phyloP scores from a whole-genome alignment of 64 coral and sea anemone species.

The Actinia equina region DNA sequence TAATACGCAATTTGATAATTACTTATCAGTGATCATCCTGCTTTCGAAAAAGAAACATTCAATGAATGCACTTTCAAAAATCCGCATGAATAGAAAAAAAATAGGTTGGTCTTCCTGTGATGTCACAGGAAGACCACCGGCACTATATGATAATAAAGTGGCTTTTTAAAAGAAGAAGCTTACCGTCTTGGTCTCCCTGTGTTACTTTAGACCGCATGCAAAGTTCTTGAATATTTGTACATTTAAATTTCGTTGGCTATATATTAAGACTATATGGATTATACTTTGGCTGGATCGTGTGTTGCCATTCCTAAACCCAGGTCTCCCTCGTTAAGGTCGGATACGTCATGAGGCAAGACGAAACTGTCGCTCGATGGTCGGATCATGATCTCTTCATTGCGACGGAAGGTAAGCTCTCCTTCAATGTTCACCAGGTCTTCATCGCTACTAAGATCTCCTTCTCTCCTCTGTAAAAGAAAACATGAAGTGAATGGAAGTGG shows the following conservation, averaged over 20 bases:
- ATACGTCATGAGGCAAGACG: slow-evolving; percentile 6
- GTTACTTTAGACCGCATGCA: not conserved
- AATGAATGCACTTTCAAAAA: too few species aligned
- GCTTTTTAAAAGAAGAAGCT: too few species aligned
- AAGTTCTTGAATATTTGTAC: not conserved
- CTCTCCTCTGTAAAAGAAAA: slow-evolving; percentile 11
- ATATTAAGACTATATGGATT: not conserved
- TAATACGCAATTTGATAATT: too few species aligned
- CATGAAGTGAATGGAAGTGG: not conserved
- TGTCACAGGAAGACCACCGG: not conserved
- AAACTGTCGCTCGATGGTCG: slow-evolving; percentile 57
- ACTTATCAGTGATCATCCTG: too few species aligned
- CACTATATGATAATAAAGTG: not conserved
- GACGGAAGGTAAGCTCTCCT: slow-evolving; percentile 41
- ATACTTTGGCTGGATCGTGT: not conserved
- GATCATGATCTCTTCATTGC: slow-evolving; percentile 47
- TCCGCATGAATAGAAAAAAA: too few species aligned
- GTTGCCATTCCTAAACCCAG: slow-evolving; percentile 60
- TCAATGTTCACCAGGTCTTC: slow-evolving; percentile 77
- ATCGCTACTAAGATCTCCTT: slow-evolving; percentile 55
- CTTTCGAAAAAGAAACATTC: too few species aligned
- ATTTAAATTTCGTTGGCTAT: not conserved
- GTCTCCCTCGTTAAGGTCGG: slow-evolving; percentile 66
- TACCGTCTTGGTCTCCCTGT: not conserved
- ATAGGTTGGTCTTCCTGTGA: too few species aligned